A percentile compares a stretch with the other conserved stretches of the same genome.
These are phyloP conservation scores for Donacobius atricapilla DNA, from an alignment of 2,113 vertebrate species.

Conservation along the genomic window DNA sequence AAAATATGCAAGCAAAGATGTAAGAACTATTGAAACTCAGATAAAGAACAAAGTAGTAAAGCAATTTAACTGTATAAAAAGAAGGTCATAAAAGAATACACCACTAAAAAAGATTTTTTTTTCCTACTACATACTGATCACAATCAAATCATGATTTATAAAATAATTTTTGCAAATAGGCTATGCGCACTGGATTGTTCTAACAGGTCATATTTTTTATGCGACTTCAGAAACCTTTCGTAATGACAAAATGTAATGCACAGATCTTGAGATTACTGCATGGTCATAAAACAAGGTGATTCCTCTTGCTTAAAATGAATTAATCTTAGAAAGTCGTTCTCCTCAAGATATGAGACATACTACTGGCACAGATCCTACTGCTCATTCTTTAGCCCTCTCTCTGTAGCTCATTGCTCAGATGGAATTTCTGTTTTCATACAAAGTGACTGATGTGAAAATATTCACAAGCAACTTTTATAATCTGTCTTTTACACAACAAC, in stretches of 20 bases:
- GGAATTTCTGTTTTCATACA: constrained; percentile 56
- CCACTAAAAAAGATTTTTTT: background rate
- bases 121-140: background rate
- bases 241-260: constrained; percentile 36
- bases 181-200: constrained; percentile 34
- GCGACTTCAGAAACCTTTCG: constrained; percentile 38
- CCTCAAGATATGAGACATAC: background rate
- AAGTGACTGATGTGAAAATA: constrained; percentile 39
- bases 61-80: constrained; percentile 29
- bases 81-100: background rate
- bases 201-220: constrained; percentile 65
- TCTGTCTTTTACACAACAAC: constrained; percentile 43
- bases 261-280: constrained; percentile 57
- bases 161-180: constrained; percentile 50
- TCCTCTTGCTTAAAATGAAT: constrained; percentile 51
- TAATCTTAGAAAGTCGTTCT: constrained; percentile 31
- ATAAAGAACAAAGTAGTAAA: constrained; percentile 43
- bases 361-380: background rate
- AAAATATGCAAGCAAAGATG: constrained; percentile 1
- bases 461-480: constrained; percentile 55
- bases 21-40: background rate
- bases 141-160: constrained; percentile 58
- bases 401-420: constrained; percentile 27
- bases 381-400: constrained; percentile 24
- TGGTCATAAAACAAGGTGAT: constrained; percentile 65